Percentiles rank a stretch among this genome's conserved stretches.
Evolutionary conservation across 2,888 invertebrate genomes (phyloP).

Genomic region (Acanthosepion pharaonis): DNA sequence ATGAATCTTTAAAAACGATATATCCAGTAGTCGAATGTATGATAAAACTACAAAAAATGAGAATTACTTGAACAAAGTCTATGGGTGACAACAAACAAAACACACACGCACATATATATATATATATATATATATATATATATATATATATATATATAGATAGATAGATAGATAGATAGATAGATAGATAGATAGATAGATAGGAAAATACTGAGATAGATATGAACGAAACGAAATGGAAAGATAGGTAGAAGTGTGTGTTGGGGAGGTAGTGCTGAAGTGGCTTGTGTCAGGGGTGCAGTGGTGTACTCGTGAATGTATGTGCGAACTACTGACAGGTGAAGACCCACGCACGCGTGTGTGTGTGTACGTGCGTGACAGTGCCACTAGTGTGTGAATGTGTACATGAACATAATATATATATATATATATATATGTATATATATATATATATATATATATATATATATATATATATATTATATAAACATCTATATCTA

Average conservation of each 20-base stretch:
- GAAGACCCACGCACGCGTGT: slow-evolving; percentile 22
- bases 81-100: too few relatives aligned
- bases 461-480: not conserved
- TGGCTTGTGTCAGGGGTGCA: not conserved
- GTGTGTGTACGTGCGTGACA: not conserved
- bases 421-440: not conserved
- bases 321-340: not conserved
- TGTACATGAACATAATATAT: not conserved
- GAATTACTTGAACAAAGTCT: too few relatives aligned
- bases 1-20: too few relatives aligned
- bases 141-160: too few relatives aligned
- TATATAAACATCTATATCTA: not conserved
- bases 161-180: too few relatives aligned
- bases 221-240: too few relatives aligned
- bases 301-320: not conserved
- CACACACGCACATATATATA: too few relatives aligned
- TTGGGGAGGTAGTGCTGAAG: not conserved
- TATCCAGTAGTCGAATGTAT: too few relatives aligned
- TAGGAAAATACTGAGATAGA: too few relatives aligned
- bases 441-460: not conserved
- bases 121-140: too few relatives aligned
- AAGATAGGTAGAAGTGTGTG: not conserved
- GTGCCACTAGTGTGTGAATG: not conserved
- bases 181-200: not conserved
- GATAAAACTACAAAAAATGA: too few relatives aligned